Percentiles rank a stretch among this genome's conserved stretches.
Evolutionary conservation across 2,113 vertebrate genomes (phyloP).

Genomic region (Electrona antarctica): DNA sequence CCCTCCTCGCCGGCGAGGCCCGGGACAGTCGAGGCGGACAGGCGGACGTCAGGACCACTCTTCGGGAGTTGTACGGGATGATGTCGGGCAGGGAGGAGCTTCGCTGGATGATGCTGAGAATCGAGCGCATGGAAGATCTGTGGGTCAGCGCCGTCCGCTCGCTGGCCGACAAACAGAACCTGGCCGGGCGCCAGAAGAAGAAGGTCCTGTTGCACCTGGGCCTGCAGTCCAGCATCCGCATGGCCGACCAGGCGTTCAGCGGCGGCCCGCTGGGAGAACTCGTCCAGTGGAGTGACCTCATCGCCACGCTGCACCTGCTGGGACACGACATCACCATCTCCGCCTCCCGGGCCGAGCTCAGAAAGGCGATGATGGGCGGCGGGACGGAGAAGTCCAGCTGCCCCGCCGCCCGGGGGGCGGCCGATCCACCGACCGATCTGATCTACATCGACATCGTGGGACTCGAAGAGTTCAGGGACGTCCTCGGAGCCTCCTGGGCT

Average conservation of each 20-base stretch:
- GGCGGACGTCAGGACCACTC: slow-evolving; percentile 86
- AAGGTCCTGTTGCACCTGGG: slow-evolving; percentile 91
- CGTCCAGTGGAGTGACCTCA: slow-evolving; percentile 95
- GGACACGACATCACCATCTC: slow-evolving; percentile 91
- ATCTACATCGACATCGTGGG: slow-evolving; percentile 94
- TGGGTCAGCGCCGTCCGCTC: slow-evolving; percentile 88
- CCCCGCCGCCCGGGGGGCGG: slow-evolving; percentile 87
- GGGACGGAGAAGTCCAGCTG: slow-evolving; percentile 93
- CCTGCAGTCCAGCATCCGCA: slow-evolving; percentile 91
- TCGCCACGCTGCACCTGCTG: slow-evolving; percentile 91
- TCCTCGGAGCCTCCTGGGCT: slow-evolving; percentile 90
- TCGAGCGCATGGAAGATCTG: slow-evolving; percentile 86
- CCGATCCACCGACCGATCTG: slow-evolving; percentile 88
- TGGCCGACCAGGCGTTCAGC: slow-evolving; percentile 90
- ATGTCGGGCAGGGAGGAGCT: slow-evolving; percentile 89
- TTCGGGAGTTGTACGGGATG: slow-evolving; percentile 84
- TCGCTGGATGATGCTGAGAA: slow-evolving; percentile 89
- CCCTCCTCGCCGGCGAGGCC: no score
- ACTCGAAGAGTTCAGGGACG: slow-evolving; percentile 91
- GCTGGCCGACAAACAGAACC: slow-evolving; percentile 85
- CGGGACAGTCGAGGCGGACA: slow-evolving; percentile 41
- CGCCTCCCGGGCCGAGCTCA: slow-evolving; percentile 89
- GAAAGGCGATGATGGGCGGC: no score
- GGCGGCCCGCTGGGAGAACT: slow-evolving; percentile 91
- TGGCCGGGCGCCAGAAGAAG: slow-evolving; percentile 84